Percentiles rank a stretch among this genome's conserved stretches.
phyloP scores from a whole-genome alignment of 1,140 invertebrate genomes.

The Bradysia coprophila region DNA sequence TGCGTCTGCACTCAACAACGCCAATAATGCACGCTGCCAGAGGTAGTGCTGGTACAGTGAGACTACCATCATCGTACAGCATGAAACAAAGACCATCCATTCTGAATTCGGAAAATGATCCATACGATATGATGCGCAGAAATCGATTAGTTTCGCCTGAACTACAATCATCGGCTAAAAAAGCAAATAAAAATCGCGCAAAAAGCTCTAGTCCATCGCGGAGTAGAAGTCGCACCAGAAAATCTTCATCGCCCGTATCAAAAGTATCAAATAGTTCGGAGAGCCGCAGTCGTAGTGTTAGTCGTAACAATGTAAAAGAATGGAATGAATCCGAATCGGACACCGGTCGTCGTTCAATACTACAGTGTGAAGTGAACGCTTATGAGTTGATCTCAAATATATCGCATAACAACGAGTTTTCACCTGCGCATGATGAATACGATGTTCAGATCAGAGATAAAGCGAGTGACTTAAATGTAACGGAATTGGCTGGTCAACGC shows the following conservation, averaged over 20 bases:
- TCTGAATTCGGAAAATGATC: conserved; percentile 38
- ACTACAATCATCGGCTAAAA: conserved; percentile 7
- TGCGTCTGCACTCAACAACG: conserved; percentile 28
- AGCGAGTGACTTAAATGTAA: neutral
- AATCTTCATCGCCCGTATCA: too few species aligned
- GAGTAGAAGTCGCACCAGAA: conserved; percentile 10
- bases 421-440: neutral
- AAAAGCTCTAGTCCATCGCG: conserved; percentile 9
- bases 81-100: conserved; percentile 38
- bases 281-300: conserved; percentile 16
- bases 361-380: conserved; percentile 70
- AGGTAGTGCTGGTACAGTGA: conserved; percentile 30
- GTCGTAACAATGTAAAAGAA: conserved; percentile 23
- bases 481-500: neutral
- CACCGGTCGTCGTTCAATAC: conserved; percentile 40
- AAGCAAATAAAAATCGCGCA: conserved; percentile 5
- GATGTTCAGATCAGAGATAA: too few species aligned
- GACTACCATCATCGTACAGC: conserved; percentile 26
- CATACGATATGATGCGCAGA: conserved; percentile 62
- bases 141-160: conserved; percentile 43
- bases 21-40: conserved; percentile 14
- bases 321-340: conserved; percentile 30
- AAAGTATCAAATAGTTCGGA: neutral
- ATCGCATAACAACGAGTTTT: conserved; percentile 2
- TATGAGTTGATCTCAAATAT: conserved; percentile 46